Evolutionary conservation across 2,113 vertebrate species (phyloP), one percentile per base, ranked within the genome.

Genomic region (Probosciger aterrimus): DNA sequence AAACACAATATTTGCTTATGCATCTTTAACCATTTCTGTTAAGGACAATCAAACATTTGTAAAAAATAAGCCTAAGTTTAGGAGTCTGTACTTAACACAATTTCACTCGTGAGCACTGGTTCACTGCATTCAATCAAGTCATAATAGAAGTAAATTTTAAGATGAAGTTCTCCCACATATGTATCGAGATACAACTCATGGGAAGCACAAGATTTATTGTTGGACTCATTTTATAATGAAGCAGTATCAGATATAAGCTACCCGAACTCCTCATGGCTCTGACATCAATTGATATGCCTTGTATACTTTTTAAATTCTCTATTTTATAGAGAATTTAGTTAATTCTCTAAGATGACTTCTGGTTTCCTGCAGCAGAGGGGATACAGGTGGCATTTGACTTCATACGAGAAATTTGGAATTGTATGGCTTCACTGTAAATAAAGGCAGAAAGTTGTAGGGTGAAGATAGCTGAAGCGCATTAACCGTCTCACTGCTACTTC

Each of bases 321-420:
- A 4, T n/a, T n/a, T 59, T 59, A 59, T 59, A n/a, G 7, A 59
- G 33, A 59, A 59, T 22, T 59, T 11, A 53, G 47, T 39, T 86
- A 82, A 91, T 83, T 73, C 81, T 76, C 18, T 31, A 14, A 39
- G 62, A 2, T n/a, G 46, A 75, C 50, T 74, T 9, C 55, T 41
- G 18, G n/a, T 0, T 16, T 75, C 69, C 78, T 64, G 52, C 79
- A 81, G 69, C 33, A 79, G 84, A 20, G 0, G 0, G 57, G 63
- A 89, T 44, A 67, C 11, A 53, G 47, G 52, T 15, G 46, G 37
- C 67, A 63, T 59, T 39, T 86, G 81, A 63, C 71, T 19, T 33
- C 4, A 5, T 1, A 2, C 3, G 5, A 46, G 81, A 49, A 35
- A 18, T 46, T 2, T 44, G 43, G 57, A 43, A 2, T 24, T 39